Evolutionary conservation across 2,888 invertebrate genomes (phyloP), one percentile per base, ranked within the genome.

Genomic region (Caenorhabditis sp.): DNA sequence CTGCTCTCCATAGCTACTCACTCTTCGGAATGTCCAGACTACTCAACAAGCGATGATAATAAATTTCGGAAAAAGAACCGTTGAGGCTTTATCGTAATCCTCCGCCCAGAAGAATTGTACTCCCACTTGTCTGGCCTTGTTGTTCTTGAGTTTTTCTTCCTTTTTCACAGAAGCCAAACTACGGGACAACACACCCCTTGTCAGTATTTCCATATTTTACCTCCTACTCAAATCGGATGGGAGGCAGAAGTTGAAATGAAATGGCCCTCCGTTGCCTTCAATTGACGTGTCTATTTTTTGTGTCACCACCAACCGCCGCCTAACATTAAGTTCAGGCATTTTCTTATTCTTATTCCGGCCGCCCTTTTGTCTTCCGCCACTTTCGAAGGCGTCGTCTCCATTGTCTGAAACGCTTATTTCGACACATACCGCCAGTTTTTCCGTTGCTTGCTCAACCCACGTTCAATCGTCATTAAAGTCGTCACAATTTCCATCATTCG

Each of bases 251-350:
- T n/a, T n/a, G n/a, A n/a, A n/a, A n/a, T n/a, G n/a, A 47, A 47
- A 18, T 47, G 71, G 62, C 26, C 26, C 28, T 8, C 56, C 35
- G 50, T 47, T 26, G 55, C 65, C 60, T 65, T 56, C 64, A 72
- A 72, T 64, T 72, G 71, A 71, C 71, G 62, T 71, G 62, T 62
- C 64, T 74, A 65, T 60, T 65, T 74, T 65, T 58, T 67, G 74
- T 74, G 74, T 65, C 74, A 74, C 65, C 51, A n/a, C 74, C 74
- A 74, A n/a, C n/a, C n/a, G n/a, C n/a, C n/a, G n/a, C n/a, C n/a
- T n/a, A n/a, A 74, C 74, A 74, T 65, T 74, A 74, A 74, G 74
- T 74, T 74, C 60, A 37, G n/a, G n/a, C 65, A 40, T 74, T 58
- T 58, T 22, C 60, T 40, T 65, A 40, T 62, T 35, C 47, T 35